These are phyloP conservation scores for Aelia acuminata DNA, from an alignment of 2,888 invertebrate species.

Conservation along the genomic window DNA sequence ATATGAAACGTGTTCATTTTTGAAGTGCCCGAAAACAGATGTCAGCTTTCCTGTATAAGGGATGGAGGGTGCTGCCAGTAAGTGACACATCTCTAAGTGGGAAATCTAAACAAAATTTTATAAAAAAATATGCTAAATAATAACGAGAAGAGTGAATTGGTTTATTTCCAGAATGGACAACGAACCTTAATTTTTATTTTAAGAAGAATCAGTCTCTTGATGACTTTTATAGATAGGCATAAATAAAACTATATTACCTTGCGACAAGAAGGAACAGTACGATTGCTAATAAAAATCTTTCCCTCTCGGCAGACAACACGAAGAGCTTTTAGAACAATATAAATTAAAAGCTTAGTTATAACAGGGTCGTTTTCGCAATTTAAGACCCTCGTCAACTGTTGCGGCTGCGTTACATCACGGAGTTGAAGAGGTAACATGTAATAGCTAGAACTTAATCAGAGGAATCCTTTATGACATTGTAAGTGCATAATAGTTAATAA, in stretches of 20 bases:
- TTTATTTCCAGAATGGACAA: no score
- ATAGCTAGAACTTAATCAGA: background rate
- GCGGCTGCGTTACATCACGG: background rate
- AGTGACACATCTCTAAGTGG: no score
- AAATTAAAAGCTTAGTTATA: background rate
- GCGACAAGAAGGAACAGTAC: background rate
- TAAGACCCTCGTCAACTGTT: background rate
- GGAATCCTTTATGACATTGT: background rate
- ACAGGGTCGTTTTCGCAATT: background rate
- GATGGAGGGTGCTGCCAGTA: no score
- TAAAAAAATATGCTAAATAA: no score
- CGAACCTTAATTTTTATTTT: background rate
- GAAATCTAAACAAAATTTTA: no score
- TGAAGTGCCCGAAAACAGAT: no score
- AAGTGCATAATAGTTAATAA: no score
- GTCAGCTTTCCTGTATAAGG: no score
- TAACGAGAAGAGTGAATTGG: no score
- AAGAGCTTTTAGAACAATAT: background rate
- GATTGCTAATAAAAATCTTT: background rate
- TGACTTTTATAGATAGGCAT: background rate
- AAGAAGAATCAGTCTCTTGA: background rate
- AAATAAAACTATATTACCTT: background rate
- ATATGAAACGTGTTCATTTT: no score
- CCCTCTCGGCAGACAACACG: background rate
- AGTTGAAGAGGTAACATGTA: background rate